Evolutionary conservation across 2,113 vertebrate genomes (phyloP), one percentile per base, ranked within the genome.

Genomic region (Cryptotis parvus): DNA sequence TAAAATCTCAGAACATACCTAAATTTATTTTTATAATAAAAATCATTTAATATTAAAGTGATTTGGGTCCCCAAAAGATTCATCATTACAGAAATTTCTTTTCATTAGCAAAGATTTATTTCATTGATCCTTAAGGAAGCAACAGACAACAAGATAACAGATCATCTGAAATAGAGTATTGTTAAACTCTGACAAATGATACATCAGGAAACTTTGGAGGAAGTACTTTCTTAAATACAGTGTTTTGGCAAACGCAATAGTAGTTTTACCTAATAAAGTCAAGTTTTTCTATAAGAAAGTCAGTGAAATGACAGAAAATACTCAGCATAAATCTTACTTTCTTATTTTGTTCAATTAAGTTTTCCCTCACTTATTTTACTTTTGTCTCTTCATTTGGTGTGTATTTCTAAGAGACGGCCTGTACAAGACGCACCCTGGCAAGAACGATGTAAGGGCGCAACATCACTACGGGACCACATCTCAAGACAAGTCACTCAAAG

Each of bases 101-200:
- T 63, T 49, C 2, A 87, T 69, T 35, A 91, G 22, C 31, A 90
- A 90, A 58, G 14, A 35, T 65, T 55, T 39, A 24, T 77, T 90
- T 89, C 41, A 63, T 61, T 87, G 22, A 77, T 31, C 52, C 9
- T 76, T 3, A 61, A 24, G 69, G 45, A 73, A 16, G 49, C 55
- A 69, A 52, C 15, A 92, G 27, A 91, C 6, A 65, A 31, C 10
- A 75, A 69, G 22, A 2, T 76, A 41, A 63, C 22, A 82, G 11
- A 18, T 24, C 27, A 75, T 89, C 81, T 63, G 75, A 90, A 74
- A 41, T n/a, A 85, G 33, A 85, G 39, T 33, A 70, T 9, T 92
- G 14, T 29, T 63, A 61, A 92, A 6, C 31, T 61, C 43, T 70
- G 26, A 58, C 66, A 55, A 22, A 83, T 41, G 26, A 63, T 5